These are phyloP conservation scores for Procapra przewalskii DNA, from an alignment of 2,113 vertebrate genomes.

Conservation along the genomic window DNA sequence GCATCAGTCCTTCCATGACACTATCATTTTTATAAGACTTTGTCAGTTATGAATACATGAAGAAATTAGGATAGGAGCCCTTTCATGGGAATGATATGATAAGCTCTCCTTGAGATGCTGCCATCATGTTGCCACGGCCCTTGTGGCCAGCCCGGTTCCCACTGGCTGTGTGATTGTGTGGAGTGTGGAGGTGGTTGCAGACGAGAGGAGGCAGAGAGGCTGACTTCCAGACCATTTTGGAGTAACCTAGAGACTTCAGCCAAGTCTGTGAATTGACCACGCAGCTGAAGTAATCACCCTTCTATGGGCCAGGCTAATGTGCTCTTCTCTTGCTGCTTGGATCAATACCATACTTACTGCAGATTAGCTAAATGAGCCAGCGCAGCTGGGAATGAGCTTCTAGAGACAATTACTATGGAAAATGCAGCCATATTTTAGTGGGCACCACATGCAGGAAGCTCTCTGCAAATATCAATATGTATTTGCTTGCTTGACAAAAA, in stretches of 20 bases:
- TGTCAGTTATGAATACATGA: background rate
- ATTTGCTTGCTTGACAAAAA: slow-evolving; percentile 71
- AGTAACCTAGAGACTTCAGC: background rate
- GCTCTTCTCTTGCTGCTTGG: slow-evolving; percentile 51
- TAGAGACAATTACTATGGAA: slow-evolving; percentile 63
- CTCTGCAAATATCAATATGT: slow-evolving; percentile 73
- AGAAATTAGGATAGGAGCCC: background rate
- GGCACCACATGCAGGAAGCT: slow-evolving; percentile 51
- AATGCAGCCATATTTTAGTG: slow-evolving; percentile 69
- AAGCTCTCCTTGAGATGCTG: background rate
- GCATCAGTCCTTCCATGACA: background rate
- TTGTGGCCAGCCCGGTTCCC: background rate
- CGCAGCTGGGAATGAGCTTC: slow-evolving; percentile 71
- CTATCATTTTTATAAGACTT: background rate
- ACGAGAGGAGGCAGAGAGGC: background rate
- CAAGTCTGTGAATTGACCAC: slow-evolving; percentile 10
- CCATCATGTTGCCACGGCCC: background rate
- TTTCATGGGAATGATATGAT: background rate
- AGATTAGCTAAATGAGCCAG: slow-evolving; percentile 74
- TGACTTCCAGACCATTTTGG: background rate
- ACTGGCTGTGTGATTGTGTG: background rate
- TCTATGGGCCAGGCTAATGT: slow-evolving; percentile 37
- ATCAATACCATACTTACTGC: slow-evolving; percentile 67
- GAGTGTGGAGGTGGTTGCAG: too few relatives aligned
- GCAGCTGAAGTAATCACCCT: slow-evolving; percentile 38